Evolutionary conservation across 2,888 invertebrate species (phyloP).

Genomic region (Teinopalpus imperialis): DNA sequence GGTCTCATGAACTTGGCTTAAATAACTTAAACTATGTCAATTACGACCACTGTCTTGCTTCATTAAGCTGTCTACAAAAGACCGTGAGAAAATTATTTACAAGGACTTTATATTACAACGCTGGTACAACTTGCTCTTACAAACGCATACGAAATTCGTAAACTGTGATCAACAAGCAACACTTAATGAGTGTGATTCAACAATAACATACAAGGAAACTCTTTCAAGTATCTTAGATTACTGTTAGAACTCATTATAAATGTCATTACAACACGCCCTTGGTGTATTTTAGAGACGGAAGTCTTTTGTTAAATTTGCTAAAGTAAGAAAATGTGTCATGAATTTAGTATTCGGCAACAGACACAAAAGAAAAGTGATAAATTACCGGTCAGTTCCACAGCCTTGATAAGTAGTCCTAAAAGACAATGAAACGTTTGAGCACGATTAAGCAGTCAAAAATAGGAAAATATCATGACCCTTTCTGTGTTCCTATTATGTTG

Average conservation of each 20-base stretch:
- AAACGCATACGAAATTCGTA: conserved; percentile 8
- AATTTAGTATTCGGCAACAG: too few species aligned
- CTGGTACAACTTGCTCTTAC: conserved; percentile 6
- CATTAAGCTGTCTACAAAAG: conserved; percentile 25
- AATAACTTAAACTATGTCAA: conserved; percentile 26
- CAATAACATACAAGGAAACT: conserved; percentile 8
- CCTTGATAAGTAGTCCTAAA: too few species aligned
- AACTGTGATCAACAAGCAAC: conserved; percentile 4
- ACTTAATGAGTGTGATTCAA: conserved; percentile 9
- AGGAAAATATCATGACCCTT: too few species aligned
- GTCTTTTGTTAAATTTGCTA: conserved; percentile 6
- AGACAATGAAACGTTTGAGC: too few species aligned
- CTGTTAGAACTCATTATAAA: conserved; percentile 1
- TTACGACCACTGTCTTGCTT: conserved; percentile 27
- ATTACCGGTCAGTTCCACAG: too few species aligned
- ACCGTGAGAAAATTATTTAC: conserved; percentile 26
- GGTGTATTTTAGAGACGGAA: conserved; percentile 1
- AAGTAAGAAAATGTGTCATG: too few species aligned
- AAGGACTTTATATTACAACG: conserved; percentile 17
- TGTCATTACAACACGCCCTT: conserved; percentile 8
- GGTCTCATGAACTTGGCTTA: conserved; percentile 28
- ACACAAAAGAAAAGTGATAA: too few species aligned
- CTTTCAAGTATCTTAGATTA: conserved; percentile 1
- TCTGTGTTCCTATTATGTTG: too few species aligned
- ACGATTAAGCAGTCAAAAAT: too few species aligned